Evolutionary conservation across 2,888 invertebrate species (phyloP).

Genomic region (Aricia artaxerxes): DNA sequence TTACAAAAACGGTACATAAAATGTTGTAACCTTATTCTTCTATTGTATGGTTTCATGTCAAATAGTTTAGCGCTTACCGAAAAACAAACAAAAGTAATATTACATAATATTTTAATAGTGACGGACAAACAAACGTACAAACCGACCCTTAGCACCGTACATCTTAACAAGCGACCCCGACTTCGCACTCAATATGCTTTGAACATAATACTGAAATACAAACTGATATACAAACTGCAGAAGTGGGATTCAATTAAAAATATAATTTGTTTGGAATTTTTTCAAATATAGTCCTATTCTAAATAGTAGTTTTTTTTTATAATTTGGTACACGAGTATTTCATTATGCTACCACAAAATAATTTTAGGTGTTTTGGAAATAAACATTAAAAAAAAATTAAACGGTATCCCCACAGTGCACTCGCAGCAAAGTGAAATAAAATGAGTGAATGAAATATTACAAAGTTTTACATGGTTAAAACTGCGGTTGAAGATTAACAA

Average conservation of each 20-base stretch:
- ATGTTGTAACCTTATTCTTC: not conserved
- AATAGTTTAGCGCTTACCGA: not conserved
- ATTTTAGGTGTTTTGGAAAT: no score
- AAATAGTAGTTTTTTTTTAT: no score
- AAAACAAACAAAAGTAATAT: not conserved
- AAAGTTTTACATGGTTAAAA: no score
- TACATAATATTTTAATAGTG: not conserved
- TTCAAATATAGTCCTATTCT: no score
- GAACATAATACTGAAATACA: constrained; percentile 52
- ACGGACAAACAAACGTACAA: constrained; percentile 2
- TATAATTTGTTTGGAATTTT: not conserved
- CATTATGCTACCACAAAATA: no score
- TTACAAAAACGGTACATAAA: no score
- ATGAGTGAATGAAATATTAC: no score
- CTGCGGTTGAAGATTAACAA: no score
- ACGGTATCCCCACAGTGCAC: no score
- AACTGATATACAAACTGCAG: not conserved
- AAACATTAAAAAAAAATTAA: no score
- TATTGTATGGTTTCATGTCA: not conserved
- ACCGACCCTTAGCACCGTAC: constrained; percentile 50
- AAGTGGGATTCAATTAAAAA: constrained; percentile 19
- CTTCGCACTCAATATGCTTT: constrained; percentile 70
- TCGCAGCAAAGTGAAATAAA: no score
- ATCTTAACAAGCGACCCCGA: constrained; percentile 73
- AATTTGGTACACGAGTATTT: no score